These are phyloP conservation scores for Centropyge bicolor DNA, from an alignment of 2,797 vertebrate genomes.

Conservation along the genomic window DNA sequence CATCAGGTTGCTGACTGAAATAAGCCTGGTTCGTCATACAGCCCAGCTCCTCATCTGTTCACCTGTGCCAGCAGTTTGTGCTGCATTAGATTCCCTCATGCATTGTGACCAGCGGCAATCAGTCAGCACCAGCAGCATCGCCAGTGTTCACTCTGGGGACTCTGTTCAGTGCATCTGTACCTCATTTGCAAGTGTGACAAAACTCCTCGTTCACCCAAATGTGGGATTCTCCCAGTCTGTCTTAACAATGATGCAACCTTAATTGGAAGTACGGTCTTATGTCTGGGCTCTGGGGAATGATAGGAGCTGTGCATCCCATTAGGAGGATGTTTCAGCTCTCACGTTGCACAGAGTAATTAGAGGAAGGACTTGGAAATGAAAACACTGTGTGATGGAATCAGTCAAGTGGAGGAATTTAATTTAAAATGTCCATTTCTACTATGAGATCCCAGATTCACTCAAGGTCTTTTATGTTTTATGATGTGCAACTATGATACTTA, in stretches of 20 bases:
- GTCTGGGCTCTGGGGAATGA: slow-evolving; percentile 64
- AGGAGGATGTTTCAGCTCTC: slow-evolving; percentile 52
- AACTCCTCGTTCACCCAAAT: slow-evolving; percentile 53
- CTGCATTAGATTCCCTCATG: slow-evolving; percentile 57
- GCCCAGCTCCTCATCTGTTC: slow-evolving; percentile 44
- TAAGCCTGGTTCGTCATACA: slow-evolving; percentile 29
- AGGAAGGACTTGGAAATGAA: slow-evolving; percentile 65
- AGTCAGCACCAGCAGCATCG: slow-evolving; percentile 13
- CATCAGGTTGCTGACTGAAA: slow-evolving; percentile 41
- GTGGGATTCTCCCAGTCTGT: slow-evolving; percentile 51
- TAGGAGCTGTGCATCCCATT: slow-evolving; percentile 58
- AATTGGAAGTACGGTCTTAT: slow-evolving; percentile 75
- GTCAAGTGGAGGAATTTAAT: slow-evolving; percentile 63
- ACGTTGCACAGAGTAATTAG: slow-evolving; percentile 64
- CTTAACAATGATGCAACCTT: slow-evolving; percentile 51
- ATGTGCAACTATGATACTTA: background rate
- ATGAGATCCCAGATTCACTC: slow-evolving; percentile 5
- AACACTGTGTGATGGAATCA: slow-evolving; percentile 58
- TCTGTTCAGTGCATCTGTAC: slow-evolving; percentile 35
- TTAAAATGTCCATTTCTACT: slow-evolving; percentile 44
- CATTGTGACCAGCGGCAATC: slow-evolving; percentile 46
- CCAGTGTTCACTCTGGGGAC: slow-evolving; percentile 44
- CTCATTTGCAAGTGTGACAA: slow-evolving; percentile 75
- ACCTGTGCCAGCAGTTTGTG: slow-evolving; percentile 63
- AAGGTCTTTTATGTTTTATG: slow-evolving; percentile 14